Evolutionary conservation across 2,797 vertebrate genomes (phyloP).

Genomic region (Thalassophryne amazonica): DNA sequence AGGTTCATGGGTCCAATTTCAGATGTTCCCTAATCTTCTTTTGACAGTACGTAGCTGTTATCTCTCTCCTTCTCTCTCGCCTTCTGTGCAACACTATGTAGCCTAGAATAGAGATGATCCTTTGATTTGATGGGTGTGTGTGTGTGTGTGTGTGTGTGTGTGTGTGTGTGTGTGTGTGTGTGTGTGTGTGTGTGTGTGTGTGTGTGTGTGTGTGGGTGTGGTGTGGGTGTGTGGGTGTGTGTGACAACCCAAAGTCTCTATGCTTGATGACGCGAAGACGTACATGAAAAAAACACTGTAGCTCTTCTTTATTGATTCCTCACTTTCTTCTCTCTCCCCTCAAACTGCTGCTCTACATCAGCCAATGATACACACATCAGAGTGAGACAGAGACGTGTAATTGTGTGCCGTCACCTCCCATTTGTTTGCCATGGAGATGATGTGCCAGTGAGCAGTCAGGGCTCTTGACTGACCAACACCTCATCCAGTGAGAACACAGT

Average conservation of each 20-base stretch:
- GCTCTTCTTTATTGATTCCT: constrained; percentile 59
- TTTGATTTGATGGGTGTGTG: constrained; percentile 54
- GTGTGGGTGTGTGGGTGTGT: constrained; percentile 8
- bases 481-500: constrained; percentile 64
- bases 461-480: constrained; percentile 53
- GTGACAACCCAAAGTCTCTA: constrained; percentile 13
- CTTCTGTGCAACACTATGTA: constrained; percentile 75
- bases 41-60: constrained; percentile 71
- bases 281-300: constrained; percentile 62
- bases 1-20: constrained; percentile 75
- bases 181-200: constrained; percentile 10
- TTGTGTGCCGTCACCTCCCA: constrained; percentile 30
- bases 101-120: constrained; percentile 67
- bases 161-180: background rate
- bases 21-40: constrained; percentile 37
- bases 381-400: constrained; percentile 43
- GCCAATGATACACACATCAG: constrained; percentile 58
- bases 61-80: constrained; percentile 57
- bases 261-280: constrained; percentile 13
- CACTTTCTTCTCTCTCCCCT: constrained; percentile 64
- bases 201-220: background rate
- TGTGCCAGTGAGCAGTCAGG: constrained; percentile 43
- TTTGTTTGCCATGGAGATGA: constrained; percentile 62
- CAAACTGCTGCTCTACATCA: constrained; percentile 75
- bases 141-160: constrained; percentile 7